Evolutionary conservation across 2,113 vertebrate species (phyloP), one percentile per base, ranked within the genome.

Genomic region (Sus scrofa): DNA sequence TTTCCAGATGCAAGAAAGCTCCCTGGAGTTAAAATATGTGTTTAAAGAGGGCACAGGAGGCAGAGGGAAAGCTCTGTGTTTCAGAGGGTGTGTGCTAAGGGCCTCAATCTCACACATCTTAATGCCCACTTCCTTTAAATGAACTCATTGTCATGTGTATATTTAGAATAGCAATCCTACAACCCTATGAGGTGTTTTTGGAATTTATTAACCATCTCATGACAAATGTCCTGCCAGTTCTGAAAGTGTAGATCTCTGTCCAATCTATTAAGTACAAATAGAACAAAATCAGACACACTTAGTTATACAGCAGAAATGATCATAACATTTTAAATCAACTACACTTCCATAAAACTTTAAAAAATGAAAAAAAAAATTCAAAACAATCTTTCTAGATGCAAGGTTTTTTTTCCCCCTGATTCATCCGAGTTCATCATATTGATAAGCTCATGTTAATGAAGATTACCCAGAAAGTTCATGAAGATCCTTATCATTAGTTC

Each of bases 11-110:
- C 65, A 52, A 44, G 74, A 82, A 39, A 58, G 0, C 16, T 82
- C 3, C 4, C 7, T 68, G 15, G 54, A 34, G 5, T 90, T 86
- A 67, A 86, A 86, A 87, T 52, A 4, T 10, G 74, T 81, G 30
- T 11, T 67, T 20, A 30, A 56, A 92, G 54, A 18, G 22, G 4
- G 20, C 13, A 19, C 2, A 4, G 19, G n/a, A 91, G 10, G 6
- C 26, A 32, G 2, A 60, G 58, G 27, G 82, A 86, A 96, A 70
- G 11, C 7, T 18, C 27, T 3, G 20, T 7, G 11, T 63, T 63
- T 75, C 20, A 1, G 0, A 24, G 4, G 5, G 1, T 0, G 7
- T 39, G 24, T 0, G 9, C 34, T 24, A 19, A 52, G 4, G 6
- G 3, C 27, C 34, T 24, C 20, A 16, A 18, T 54, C 20, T 75